Percentiles rank a stretch among this genome's conserved stretches.
These are phyloP conservation scores for Microctonus brassicae DNA, from an alignment of 2,888 invertebrate species.

Conservation along the genomic window DNA sequence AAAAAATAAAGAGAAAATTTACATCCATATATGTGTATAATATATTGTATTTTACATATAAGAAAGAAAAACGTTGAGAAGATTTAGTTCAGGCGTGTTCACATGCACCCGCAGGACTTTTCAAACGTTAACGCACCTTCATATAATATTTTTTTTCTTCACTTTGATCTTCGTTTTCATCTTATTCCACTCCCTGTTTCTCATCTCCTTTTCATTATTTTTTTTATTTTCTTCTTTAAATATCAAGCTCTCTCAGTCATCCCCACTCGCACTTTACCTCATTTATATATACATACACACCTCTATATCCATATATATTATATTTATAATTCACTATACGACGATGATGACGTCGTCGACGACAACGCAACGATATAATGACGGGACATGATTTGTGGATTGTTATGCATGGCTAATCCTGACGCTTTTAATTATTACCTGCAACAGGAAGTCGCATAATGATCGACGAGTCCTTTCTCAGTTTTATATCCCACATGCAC, in stretches of 20 bases:
- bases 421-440: slow-evolving; percentile 53
- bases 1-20: slow-evolving; percentile 17
- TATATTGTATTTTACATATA: too few species aligned
- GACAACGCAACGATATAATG: not conserved
- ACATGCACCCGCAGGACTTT: slow-evolving; percentile 49
- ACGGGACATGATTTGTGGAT: slow-evolving; percentile 52
- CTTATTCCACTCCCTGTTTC: slow-evolving; percentile 29
- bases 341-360: not conserved
- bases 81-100: slow-evolving; percentile 58
- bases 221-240: slow-evolving; percentile 5
- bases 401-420: slow-evolving; percentile 51
- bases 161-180: slow-evolving; percentile 30
- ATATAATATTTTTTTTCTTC: slow-evolving; percentile 35
- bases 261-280: not conserved
- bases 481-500: not conserved
- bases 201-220: slow-evolving; percentile 12
- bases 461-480: slow-evolving; percentile 13
- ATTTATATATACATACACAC: not conserved
- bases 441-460: slow-evolving; percentile 35
- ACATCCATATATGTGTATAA: slow-evolving; percentile 4
- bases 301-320: not conserved
- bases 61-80: slow-evolving; percentile 53
- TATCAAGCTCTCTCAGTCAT: not conserved
- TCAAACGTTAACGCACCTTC: slow-evolving; percentile 52
- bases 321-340: not conserved